Conservation (phyloP, 1,140 invertebrate species). For the Lordiphosa mommai region DNA sequence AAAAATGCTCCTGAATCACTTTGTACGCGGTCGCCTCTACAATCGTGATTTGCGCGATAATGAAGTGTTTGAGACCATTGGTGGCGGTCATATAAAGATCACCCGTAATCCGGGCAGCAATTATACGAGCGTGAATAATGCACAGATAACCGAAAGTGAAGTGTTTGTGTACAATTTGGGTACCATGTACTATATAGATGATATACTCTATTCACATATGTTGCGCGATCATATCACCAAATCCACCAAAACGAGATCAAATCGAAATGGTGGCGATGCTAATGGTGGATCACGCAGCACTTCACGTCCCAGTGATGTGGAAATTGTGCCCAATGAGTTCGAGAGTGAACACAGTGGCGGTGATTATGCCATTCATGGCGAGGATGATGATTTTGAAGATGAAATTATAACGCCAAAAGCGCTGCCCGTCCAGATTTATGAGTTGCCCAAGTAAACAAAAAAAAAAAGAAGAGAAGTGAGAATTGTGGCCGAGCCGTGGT, state of each 20-base stretch:
- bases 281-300: slow-evolving; percentile 56
- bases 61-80: slow-evolving; percentile 80
- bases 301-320: slow-evolving; percentile 71
- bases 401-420: slow-evolving; percentile 79
- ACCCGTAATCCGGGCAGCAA: slow-evolving; percentile 81
- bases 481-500: slow-evolving; percentile 29
- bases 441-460: slow-evolving; percentile 67
- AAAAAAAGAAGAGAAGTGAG: neutral
- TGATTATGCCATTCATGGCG: slow-evolving; percentile 71
- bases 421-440: slow-evolving; percentile 76
- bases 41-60: slow-evolving; percentile 82
- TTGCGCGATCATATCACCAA: slow-evolving; percentile 65
- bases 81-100: slow-evolving; percentile 81
- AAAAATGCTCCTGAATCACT: slow-evolving; percentile 83
- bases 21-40: slow-evolving; percentile 83
- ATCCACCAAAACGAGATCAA: slow-evolving; percentile 61
- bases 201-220: slow-evolving; percentile 81
- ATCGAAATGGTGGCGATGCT: slow-evolving; percentile 49
- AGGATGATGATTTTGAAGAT: slow-evolving; percentile 77
- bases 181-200: slow-evolving; percentile 83
- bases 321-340: slow-evolving; percentile 80
- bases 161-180: slow-evolving; percentile 84
- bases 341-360: slow-evolving; percentile 60
- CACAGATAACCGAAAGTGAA: slow-evolving; percentile 82
- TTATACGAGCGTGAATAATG: slow-evolving; percentile 81